Percentiles rank a stretch among this genome's conserved stretches.
Evolutionary conservation across 2,113 vertebrate genomes (phyloP).

Genomic region (Axis porcinus): DNA sequence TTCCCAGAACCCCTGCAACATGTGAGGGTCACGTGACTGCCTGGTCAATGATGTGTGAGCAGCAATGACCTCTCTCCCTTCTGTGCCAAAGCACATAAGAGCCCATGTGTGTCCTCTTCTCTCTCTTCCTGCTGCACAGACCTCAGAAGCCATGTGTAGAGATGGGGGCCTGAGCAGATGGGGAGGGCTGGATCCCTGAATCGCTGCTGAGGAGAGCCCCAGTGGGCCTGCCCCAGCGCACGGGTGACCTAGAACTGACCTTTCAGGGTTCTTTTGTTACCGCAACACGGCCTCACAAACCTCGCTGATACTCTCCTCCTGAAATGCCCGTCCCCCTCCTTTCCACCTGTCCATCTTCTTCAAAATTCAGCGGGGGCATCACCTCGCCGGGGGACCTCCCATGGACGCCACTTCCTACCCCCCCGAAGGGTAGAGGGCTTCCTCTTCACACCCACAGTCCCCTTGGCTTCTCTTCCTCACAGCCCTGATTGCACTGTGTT

Average conservation of each 20-base stretch:
- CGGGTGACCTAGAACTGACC: neutral
- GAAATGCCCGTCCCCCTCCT: neutral
- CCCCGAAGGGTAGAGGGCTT: neutral
- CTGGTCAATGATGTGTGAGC: neutral
- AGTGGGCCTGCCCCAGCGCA: neutral
- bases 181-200: neutral
- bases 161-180: rapidly evolving
- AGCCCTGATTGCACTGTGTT: neutral
- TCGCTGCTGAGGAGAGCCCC: neutral
- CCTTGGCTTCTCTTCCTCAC: neutral
- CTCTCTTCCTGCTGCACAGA: neutral
- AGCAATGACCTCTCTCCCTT: neutral
- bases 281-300: neutral
- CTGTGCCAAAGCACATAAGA: neutral
- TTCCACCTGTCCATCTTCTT: neutral
- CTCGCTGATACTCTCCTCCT: neutral
- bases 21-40: neutral
- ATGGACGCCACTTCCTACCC: neutral
- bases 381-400: neutral
- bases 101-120: neutral
- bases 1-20: neutral
- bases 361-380: neutral
- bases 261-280: neutral
- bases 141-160: neutral
- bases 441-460: neutral